Evolutionary conservation across 2,797 vertebrate species (phyloP).

Genomic region (Mus caroli): DNA sequence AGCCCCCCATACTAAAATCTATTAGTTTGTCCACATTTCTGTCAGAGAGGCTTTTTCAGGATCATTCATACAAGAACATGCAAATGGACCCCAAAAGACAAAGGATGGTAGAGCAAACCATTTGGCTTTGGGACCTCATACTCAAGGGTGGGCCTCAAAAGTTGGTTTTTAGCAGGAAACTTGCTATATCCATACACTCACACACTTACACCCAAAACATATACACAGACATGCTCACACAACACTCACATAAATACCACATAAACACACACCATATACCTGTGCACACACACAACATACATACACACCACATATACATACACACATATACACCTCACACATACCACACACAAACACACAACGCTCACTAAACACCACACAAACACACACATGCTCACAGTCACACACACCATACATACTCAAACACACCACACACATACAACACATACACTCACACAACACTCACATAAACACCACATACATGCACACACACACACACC

Average conservation of each 20-base stretch:
- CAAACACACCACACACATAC: background rate
- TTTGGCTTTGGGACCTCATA: background rate
- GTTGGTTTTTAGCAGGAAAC: conserved; percentile 21
- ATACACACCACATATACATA: background rate
- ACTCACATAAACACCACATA: background rate
- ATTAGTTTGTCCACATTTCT: conserved; percentile 10
- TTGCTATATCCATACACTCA: background rate
- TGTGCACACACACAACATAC: background rate
- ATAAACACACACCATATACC: background rate
- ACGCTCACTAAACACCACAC: background rate
- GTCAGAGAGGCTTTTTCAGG: background rate
- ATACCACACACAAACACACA: background rate
- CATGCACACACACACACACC: background rate
- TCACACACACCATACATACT: background rate
- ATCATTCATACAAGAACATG: background rate
- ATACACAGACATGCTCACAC: background rate
- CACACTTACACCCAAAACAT: background rate
- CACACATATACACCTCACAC: background rate
- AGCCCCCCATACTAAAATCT: background rate
- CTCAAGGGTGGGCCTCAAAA: background rate
- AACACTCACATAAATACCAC: background rate
- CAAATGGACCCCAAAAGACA: background rate
- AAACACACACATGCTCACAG: background rate
- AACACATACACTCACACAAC: background rate
- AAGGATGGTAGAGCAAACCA: background rate